phyloP scores from a whole-genome alignment of 2,113 vertebrate genomes.

The Boulengeromyrus knoepffleri region DNA sequence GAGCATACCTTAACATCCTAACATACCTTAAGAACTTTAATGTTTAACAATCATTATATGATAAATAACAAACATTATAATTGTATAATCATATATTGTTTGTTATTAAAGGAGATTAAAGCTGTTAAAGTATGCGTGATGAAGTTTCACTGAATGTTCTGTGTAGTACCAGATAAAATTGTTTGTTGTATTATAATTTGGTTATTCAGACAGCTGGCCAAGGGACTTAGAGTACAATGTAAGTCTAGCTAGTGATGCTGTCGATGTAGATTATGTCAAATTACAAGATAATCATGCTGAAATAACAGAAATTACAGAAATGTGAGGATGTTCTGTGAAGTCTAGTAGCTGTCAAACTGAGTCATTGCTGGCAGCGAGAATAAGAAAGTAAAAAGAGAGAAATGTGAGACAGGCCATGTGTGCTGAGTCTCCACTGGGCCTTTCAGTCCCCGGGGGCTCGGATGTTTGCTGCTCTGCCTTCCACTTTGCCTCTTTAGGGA shows the following conservation, averaged over 20 bases:
- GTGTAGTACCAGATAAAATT: neutral
- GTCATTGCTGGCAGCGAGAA: neutral
- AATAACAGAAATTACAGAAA: neutral
- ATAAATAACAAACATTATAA: neutral
- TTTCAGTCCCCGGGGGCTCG: neutral
- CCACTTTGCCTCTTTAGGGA: conserved; percentile 10
- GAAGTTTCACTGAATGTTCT: neutral
- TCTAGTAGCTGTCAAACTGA: neutral
- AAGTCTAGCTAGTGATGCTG: neutral
- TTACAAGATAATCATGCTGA: neutral
- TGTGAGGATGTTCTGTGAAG: neutral
- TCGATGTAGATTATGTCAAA: neutral
- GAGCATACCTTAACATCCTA: neutral
- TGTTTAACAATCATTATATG: neutral
- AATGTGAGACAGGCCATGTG: neutral
- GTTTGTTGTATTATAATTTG: neutral
- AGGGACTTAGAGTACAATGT: neutral
- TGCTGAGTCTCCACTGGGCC: neutral
- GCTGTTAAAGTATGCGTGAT: neutral
- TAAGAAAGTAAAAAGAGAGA: neutral
- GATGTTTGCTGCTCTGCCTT: neutral
- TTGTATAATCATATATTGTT: neutral
- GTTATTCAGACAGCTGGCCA: neutral
- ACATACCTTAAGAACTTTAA: neutral
- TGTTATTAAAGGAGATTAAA: neutral